Evolutionary conservation across 92 coral and sea anemone species (phyloP), one percentile per base, ranked within the genome.

Genomic region (Porites divaricata): DNA sequence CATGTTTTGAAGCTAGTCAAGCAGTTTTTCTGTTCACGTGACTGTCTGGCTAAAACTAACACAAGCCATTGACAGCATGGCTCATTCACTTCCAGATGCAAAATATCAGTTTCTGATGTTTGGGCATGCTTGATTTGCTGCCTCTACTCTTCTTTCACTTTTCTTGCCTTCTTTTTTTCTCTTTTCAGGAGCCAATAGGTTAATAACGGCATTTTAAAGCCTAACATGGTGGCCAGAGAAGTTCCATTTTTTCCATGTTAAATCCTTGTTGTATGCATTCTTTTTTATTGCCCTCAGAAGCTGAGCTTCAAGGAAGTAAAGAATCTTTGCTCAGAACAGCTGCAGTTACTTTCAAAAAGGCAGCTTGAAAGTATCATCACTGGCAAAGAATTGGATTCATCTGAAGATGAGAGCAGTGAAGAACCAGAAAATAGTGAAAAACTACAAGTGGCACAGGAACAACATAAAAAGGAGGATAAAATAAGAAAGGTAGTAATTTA

Each of bases 241-340:
- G n/a, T 19, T 57, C 15, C 2, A 12, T 4, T 57, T 16, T 57
- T 16, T 16, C 17, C 13, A 12, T 16, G 15, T 57, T 57, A 57
- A 57, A 57, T 16, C 62, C 17, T 24, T 57, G 58, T 35, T 10
- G 45, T 20, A 17, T 28, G 10, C 1, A 50, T 56, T n/a, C 20
- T 14, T 25, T 51, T 82, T 14, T 11, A 35, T 56, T 62, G n/a
- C 13, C 48, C 79, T 22, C 35, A 96, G 99, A 92, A 92, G 68
- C 17, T 92, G 9, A 93, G 91, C 21, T 87, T 86, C 75, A 95
- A 88, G 59, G 99, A 96, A 85, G 84, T 96, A 59, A 96, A 90
- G 78, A 84, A 74, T 13, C 92, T 91, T 9, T 96, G 99, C 75
- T 89, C 82, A 77, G 98, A 94, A 20, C 99, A 96, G 62, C 94